phyloP scores from a whole-genome alignment of 2,888 invertebrate species.

The Pristionchus maxplancki region DNA sequence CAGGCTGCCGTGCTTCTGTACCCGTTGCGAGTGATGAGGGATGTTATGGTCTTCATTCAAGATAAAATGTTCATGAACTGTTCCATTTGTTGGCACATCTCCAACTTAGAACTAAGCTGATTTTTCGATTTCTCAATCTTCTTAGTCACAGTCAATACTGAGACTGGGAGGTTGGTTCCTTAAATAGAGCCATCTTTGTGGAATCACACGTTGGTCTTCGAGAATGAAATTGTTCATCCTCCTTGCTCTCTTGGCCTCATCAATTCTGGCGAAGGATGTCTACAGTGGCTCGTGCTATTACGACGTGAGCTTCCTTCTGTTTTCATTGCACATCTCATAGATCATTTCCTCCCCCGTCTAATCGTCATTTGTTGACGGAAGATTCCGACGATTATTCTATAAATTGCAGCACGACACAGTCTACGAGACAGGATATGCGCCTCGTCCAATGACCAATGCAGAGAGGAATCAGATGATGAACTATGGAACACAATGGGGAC shows the following conservation, averaged over 20 bases:
- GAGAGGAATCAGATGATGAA: conserved; percentile 6
- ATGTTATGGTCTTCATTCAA: neutral
- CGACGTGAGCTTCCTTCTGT: neutral
- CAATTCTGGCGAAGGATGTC: neutral
- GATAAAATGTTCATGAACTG: neutral
- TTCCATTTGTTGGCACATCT: neutral
- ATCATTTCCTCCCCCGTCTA: neutral
- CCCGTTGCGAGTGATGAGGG: neutral
- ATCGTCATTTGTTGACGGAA: neutral
- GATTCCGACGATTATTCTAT: neutral
- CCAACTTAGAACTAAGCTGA: neutral
- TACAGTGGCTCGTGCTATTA: conserved; percentile 25
- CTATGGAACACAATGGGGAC: neutral
- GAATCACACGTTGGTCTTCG: neutral
- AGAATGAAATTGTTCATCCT: neutral
- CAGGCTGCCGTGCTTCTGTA: conserved; percentile 22
- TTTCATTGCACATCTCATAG: neutral
- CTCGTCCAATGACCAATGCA: neutral
- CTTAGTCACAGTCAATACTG: neutral
- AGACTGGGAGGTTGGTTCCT: neutral
- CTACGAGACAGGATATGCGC: conserved; percentile 1
- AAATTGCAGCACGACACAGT: neutral
- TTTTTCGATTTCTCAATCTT: neutral
- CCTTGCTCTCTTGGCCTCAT: neutral
- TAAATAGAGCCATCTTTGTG: neutral